Conservation (phyloP, 1,140 invertebrate species). For the Arctopsyche grandis region DNA sequence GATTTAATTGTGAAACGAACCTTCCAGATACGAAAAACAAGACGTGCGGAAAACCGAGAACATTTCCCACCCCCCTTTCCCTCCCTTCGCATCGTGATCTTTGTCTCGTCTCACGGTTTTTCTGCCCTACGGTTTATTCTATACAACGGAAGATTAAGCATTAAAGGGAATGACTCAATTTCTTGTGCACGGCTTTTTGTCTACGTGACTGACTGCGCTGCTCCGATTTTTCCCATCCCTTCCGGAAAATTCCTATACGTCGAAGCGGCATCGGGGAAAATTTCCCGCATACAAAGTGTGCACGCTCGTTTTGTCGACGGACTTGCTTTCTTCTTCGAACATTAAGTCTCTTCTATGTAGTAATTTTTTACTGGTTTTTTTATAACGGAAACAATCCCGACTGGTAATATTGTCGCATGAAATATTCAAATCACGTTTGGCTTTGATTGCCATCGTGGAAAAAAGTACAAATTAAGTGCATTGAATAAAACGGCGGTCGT, state of each 20-base stretch:
- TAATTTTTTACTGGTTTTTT: neutral
- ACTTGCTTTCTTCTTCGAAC: neutral
- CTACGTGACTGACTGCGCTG: constrained; percentile 31
- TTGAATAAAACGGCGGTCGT: neutral
- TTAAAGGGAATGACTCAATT: constrained; percentile 45
- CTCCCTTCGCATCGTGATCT: neutral
- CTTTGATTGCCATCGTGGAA: neutral
- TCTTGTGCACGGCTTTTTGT: constrained; percentile 40
- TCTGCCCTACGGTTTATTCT: constrained; percentile 23
- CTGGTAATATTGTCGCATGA: neutral
- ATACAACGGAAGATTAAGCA: constrained; percentile 46
- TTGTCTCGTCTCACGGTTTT: neutral
- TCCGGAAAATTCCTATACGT: neutral
- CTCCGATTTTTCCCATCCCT: constrained; percentile 18
- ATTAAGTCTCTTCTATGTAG: neutral
- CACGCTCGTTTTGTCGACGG: neutral
- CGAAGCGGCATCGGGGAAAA: neutral
- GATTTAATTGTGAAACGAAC: constrained; percentile 33
- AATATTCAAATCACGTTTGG: neutral
- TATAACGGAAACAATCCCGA: neutral
- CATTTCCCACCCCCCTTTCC: neutral
- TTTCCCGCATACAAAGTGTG: neutral
- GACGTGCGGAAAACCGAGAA: constrained; percentile 42
- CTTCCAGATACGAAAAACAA: neutral
- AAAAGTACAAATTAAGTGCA: neutral